Base-by-base conservation (phyloP, 2,888 invertebrate genomes). In the Rugalucina vietnamica region DNA sequence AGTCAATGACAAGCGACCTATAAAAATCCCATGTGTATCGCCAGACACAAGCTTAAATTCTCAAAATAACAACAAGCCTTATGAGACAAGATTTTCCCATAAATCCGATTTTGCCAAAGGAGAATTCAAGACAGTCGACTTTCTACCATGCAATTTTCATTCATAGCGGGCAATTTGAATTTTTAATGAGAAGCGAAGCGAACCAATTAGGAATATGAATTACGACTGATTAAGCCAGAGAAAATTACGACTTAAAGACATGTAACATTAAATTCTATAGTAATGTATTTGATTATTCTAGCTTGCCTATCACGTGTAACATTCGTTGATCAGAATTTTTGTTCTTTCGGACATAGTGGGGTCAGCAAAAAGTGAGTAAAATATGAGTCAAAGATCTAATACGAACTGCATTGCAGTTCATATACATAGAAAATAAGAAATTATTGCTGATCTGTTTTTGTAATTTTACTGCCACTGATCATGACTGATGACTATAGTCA, bases 41-140 rank as follows among this genome's bases (percentile, higher is more conserved):
- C 34, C 29, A 65, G 65, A 65, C 65, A 65, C 65, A n/a, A 65
- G 65, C 65, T 65, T 65, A 65, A 65, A 65, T 65, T 65, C 65
- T 65, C 65, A 65, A 65, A 65, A 65, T 65, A 65, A 65, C 65
- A 65, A 65, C 34, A 21, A 65, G 32, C 34, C 65, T 65, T 65
- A 12, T 27, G 65, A 65, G 65, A 65, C 65, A 65, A 12, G 34
- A 65, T 10, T 34, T 65, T 34, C 65, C 65, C 65, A 65, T 65
- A 65, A 65, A 65, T 65, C 65, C 34, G 65, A 65, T 65, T 65
- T 34, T 65, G 24, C 65, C 29, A 34, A 65, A 65, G 65, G 65
- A 65, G 24, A 65, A 65, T 65, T 34, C 65, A 65, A 65, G 65
- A 34, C 65, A 34, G 34, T 32, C 27, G 65, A 34, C 65, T 34